These are phyloP conservation scores for Empis stercorea DNA, from an alignment of 2,888 invertebrate species.

Conservation along the genomic window DNA sequence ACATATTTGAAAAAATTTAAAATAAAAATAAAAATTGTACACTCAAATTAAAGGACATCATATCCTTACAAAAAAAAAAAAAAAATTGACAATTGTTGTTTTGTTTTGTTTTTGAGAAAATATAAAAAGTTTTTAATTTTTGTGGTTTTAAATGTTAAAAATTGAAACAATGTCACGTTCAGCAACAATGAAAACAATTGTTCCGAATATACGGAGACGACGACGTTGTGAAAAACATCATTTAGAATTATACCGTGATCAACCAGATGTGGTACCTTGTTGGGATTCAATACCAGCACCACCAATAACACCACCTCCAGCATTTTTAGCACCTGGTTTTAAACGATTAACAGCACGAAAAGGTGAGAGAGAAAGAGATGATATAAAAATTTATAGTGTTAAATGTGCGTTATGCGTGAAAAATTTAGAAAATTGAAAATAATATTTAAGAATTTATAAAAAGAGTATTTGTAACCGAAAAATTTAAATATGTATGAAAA, in stretches of 20 bases:
- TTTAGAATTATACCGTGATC: slow-evolving; percentile 36
- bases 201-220: slow-evolving; percentile 46
- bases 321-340: slow-evolving; percentile 49
- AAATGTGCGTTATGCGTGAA: no score
- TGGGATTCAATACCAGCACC: slow-evolving; percentile 44
- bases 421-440: no score
- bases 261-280: slow-evolving; percentile 42
- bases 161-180: slow-evolving; percentile 1
- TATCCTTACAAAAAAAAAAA: not conserved
- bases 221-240: slow-evolving; percentile 50
- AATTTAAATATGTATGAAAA: no score
- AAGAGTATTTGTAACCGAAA: no score
- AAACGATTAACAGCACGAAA: slow-evolving; percentile 31
- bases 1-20: no score
- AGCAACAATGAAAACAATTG: slow-evolving; percentile 50
- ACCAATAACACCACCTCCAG: slow-evolving; percentile 55
- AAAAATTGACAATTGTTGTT: not conserved
- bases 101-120: no score
- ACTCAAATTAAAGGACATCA: no score
- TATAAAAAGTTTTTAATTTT: no score
- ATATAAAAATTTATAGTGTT: not conserved
- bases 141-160: not conserved
- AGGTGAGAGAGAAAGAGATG: slow-evolving; percentile 16
- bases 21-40: no score
- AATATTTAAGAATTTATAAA: no score